Evolutionary conservation across 2,888 invertebrate species (phyloP), one percentile per base, ranked within the genome.

Genomic region (Meandrusa payeni): DNA sequence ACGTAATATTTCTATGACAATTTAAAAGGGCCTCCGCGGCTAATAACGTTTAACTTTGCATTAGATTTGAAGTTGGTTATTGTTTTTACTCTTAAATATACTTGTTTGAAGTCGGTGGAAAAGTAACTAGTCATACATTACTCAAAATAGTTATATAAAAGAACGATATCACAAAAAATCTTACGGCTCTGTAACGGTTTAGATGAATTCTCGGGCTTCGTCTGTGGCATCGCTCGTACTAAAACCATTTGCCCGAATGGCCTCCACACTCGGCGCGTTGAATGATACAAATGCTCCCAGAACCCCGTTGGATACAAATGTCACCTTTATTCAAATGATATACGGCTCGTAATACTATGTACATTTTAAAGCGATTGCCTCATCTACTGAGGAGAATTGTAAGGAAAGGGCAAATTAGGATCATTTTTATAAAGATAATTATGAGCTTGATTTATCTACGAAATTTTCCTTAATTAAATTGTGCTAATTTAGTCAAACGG

Each of bases 231-330:
- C 55, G 50, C 60, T 64, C 61, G 57, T 57, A 67, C 59, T 70
- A 59, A 64, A 71, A 62, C 69, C 64, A 76, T 78, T 77, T 76
- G 54, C 67, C 71, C 66, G 79, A 77, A 78, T 74, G 72, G 70
- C 64, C 64, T 62, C 54, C 54, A 51, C 57, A 51, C 51, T 59
- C 55, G 59, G 61, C 61, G 54, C 53, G 50, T 40, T 53, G 32
- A 20, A 32, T 32, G 32, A 32, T 32, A 32, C 20, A 32, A 32
- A 32, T 32, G 32, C 20, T 32, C 32, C 32, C 32, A 19, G 19
- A 19, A 23, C 15, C 29, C 9, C 9, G 4, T 22, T 10, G 22
- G 6, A 29, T 34, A 26, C 51, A 52, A 55, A 48, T 51, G 29
- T 55, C 39, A 34, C 39, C 50, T 51, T 54, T 55, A 52, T 48